These are phyloP conservation scores for Chionoecetes opilio DNA, from an alignment of 1,140 invertebrate species.

Conservation along the genomic window DNA sequence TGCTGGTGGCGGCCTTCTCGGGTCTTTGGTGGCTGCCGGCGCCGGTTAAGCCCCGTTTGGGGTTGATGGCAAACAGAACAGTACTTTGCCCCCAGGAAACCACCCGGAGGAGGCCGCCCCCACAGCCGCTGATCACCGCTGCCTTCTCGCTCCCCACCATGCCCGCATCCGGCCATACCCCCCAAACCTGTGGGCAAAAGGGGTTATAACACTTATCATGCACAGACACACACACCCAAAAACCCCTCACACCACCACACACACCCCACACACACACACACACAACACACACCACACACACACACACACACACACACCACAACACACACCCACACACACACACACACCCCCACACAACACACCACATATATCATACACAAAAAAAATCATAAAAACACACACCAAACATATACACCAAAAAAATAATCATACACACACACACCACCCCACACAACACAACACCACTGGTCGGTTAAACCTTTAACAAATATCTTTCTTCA, in stretches of 20 bases:
- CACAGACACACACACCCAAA: not conserved
- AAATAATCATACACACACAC: no score
- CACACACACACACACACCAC: not conserved
- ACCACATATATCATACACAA: no score
- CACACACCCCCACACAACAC: not conserved
- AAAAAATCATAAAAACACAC: no score
- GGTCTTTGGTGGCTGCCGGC: conserved; percentile 73
- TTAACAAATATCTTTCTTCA: no score
- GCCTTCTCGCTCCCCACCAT: conserved; percentile 74
- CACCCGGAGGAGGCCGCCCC: conserved; percentile 76
- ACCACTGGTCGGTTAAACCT: not conserved
- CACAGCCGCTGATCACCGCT: conserved; percentile 78
- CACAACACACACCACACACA: conserved; percentile 25
- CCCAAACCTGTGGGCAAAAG: conserved; percentile 70
- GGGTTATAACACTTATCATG: not conserved
- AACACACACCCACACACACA: not conserved
- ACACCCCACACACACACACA: conserved; percentile 2
- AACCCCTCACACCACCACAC: not conserved
- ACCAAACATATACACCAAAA: no score
- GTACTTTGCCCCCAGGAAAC: conserved; percentile 75
- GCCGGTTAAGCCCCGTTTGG: conserved; percentile 71
- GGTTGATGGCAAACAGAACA: conserved; percentile 76
- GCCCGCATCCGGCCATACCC: conserved; percentile 67
- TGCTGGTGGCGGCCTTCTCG: conserved; percentile 67
- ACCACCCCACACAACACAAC: no score